phyloP scores from a whole-genome alignment of 2,113 vertebrate genomes.

The Trogon surrucura region DNA sequence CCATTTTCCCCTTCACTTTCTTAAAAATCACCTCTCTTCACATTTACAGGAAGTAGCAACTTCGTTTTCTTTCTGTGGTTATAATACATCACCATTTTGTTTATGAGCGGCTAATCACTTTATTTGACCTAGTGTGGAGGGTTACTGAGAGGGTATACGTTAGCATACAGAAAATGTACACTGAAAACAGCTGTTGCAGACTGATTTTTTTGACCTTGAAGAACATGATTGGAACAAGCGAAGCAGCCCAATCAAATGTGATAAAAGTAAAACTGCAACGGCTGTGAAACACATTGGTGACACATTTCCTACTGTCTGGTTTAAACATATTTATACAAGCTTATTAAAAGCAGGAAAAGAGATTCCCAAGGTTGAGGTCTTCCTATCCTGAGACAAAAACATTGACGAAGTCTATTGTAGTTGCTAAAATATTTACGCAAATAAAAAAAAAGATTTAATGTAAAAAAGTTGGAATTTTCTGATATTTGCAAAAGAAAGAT shows the following conservation, averaged over 20 bases:
- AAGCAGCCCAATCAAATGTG: conserved; percentile 32
- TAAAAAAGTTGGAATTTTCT: neutral
- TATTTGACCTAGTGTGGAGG: neutral
- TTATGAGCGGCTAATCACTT: neutral
- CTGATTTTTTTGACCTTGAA: conserved; percentile 27
- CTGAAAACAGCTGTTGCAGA: conserved; percentile 9
- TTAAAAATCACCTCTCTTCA: conserved; percentile 23
- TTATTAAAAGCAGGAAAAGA: neutral
- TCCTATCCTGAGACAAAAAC: conserved; percentile 3
- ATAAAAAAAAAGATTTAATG: conserved; percentile 8
- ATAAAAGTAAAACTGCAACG: neutral
- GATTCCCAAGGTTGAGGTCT: neutral
- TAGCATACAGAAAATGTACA: neutral
- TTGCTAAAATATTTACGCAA: conserved; percentile 30
- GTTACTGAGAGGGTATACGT: neutral
- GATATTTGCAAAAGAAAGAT: neutral
- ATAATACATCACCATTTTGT: conserved; percentile 18
- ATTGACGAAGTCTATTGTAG: neutral
- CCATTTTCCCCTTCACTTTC: conserved; percentile 11
- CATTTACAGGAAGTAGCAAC: conserved; percentile 27
- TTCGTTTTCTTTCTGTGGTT: neutral
- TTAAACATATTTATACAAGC: neutral
- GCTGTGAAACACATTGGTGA: neutral
- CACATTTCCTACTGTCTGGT: neutral
- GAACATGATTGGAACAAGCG: conserved; percentile 11